phyloP scores from a whole-genome alignment of 1,140 invertebrate species.

The Palaemon carinicauda region DNA sequence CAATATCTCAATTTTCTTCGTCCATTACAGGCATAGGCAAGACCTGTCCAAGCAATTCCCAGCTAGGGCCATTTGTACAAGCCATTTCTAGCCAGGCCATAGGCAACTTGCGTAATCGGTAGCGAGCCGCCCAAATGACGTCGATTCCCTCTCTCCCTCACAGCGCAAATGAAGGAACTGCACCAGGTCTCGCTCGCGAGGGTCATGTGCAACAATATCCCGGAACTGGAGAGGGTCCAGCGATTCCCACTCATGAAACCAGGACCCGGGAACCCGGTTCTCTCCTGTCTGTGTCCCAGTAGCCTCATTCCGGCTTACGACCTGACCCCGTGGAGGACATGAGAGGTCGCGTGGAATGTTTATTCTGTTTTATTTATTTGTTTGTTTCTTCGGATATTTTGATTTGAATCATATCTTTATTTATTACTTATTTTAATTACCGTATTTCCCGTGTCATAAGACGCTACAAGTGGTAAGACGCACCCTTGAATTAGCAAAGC shows the following conservation, averaged over 20 bases:
- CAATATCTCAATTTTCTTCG: too few relatives aligned
- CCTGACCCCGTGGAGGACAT: not conserved
- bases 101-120: too few relatives aligned
- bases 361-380: not conserved
- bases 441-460: too few relatives aligned
- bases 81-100: too few relatives aligned
- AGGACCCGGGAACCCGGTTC: not conserved
- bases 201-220: conserved; percentile 75
- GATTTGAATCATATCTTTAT: not conserved
- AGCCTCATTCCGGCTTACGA: not conserved
- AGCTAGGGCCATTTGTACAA: too few relatives aligned
- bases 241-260: conserved; percentile 33
- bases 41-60: too few relatives aligned
- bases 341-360: not conserved
- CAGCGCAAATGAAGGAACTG: conserved; percentile 70
- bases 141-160: not conserved
- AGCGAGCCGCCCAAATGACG: too few relatives aligned
- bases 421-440: too few relatives aligned
- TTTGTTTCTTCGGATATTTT: too few relatives aligned
- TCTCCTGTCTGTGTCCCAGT: not conserved
- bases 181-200: conserved; percentile 74
- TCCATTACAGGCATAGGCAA: too few relatives aligned
- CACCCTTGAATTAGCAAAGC: too few relatives aligned
- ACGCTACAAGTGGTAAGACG: too few relatives aligned
- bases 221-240: conserved; percentile 65